A percentile compares a stretch with the other conserved stretches of the same genome.
These are phyloP conservation scores for Chionodraco myersi DNA, from an alignment of 2,113 vertebrate species.

Conservation along the genomic window DNA sequence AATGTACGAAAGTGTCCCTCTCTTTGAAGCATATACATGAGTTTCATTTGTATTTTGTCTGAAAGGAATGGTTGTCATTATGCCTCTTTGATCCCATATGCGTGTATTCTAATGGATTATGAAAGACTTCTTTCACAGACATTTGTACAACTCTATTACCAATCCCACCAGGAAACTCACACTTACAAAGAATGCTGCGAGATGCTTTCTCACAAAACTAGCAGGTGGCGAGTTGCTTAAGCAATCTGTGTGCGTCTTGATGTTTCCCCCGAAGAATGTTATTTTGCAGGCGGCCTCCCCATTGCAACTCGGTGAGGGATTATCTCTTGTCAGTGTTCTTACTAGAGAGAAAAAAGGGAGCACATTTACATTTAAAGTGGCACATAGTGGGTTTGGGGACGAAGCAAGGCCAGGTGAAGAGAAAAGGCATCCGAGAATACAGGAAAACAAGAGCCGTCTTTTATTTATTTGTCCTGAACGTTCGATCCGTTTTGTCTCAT, in stretches of 20 bases:
- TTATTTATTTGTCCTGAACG: conserved; percentile 63
- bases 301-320: conserved; percentile 71
- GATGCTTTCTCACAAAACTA: conserved; percentile 67
- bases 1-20: not conserved
- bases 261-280: conserved; percentile 68
- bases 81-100: conserved; percentile 52
- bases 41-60: conserved; percentile 42
- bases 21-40: conserved; percentile 27
- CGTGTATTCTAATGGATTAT: conserved; percentile 70
- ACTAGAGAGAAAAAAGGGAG: conserved; percentile 41
- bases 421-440: conserved; percentile 59
- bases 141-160: conserved; percentile 74
- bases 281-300: conserved; percentile 65
- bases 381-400: conserved; percentile 64
- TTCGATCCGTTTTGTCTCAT: conserved; percentile 56
- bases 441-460: conserved; percentile 56
- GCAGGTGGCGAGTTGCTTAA: conserved; percentile 72
- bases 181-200: conserved; percentile 64
- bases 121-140: conserved; percentile 39
- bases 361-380: conserved; percentile 84
- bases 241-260: conserved; percentile 67
- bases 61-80: conserved; percentile 32
- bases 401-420: conserved; percentile 60
- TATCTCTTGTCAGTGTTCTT: conserved; percentile 77
- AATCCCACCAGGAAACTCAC: conserved; percentile 69